phyloP scores from a whole-genome alignment of 2,113 vertebrate genomes.

The Orycteropus afer region DNA sequence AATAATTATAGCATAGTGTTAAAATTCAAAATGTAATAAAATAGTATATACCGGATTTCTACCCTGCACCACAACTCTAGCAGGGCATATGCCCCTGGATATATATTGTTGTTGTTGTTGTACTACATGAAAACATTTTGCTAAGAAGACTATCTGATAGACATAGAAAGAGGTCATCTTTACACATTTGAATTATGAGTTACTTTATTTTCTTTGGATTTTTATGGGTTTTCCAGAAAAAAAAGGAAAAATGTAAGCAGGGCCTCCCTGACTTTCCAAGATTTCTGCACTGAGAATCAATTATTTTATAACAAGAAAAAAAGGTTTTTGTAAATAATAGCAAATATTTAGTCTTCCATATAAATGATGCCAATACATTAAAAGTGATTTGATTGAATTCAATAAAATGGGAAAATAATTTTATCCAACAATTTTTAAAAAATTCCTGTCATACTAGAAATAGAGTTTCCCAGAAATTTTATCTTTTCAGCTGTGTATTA shows the following conservation, averaged over 20 bases:
- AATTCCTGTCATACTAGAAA: not conserved
- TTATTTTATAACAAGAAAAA: constrained; percentile 10
- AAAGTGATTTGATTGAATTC: not conserved
- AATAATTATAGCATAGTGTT: not conserved
- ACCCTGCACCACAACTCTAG: not conserved
- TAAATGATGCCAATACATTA: not conserved
- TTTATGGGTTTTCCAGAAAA: not conserved
- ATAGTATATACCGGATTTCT: not conserved
- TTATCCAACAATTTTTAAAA: not conserved
- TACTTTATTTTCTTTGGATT: not conserved
- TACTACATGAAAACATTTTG: not conserved
- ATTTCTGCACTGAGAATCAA: not conserved
- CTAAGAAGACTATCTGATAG: not conserved
- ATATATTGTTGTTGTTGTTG: too few species aligned
- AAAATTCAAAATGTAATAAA: not conserved
- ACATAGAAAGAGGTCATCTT: not conserved
- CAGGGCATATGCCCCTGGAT: not conserved
- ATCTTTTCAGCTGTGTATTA: not conserved
- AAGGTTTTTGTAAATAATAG: not conserved
- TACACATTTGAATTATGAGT: not conserved
- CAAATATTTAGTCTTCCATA: not conserved
- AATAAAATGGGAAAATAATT: not conserved
- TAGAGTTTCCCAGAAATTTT: not conserved
- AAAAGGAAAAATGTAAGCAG: not conserved
- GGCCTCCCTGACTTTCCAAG: not conserved